Evolutionary conservation across 1,140 invertebrate species (phyloP), one percentile per base, ranked within the genome.

Genomic region (Teleopsis dalmanni): DNA sequence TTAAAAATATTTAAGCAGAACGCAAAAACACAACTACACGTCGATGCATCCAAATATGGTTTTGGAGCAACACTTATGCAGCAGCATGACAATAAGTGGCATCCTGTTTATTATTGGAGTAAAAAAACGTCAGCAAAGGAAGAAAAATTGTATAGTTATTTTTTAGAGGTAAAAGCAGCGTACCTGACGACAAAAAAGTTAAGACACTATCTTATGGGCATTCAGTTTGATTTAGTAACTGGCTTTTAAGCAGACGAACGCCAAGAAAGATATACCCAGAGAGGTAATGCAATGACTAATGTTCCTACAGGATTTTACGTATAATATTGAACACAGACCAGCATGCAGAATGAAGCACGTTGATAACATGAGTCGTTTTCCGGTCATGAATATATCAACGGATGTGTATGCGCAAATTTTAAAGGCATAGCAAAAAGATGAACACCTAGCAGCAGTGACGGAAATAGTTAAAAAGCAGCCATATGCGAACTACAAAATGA

Each of bases 321-420:
- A 70, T 47, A 56, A 68, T 16, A 59, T 76, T 31, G 42, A 57
- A 29, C 71, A 75, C 55, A 59, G 70, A 51, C 47, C 54, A 21
- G 59, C 58, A 4, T 53, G 48, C 35, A 56, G 47, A 33, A 48
- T 67, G 38, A 21, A 49, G 8, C 60, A 69, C 46, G 65, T 70
- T 0, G 37, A 38, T 19, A 22, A 9, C n/a, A 23, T 41, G 25
- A 72, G 69, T 45, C 49, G 68, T 31, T 57, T 61, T 56, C 58
- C 58, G 14, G 50, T 51, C n/a, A 40, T 43, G 14, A 5, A 27
- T n/a, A 19, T 37, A 21, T 2, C 22, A 41, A 25, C 21, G 9
- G 27, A 18, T 18, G 5, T 29, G 29, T 42, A 16, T 16, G 41
- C 8, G 13, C 18, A 42, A 11, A 34, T 49, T 11, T n/a, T 19